Evolutionary conservation across 2,888 invertebrate genomes (phyloP).

Genomic region (Nasonovia ribisnigri): DNA sequence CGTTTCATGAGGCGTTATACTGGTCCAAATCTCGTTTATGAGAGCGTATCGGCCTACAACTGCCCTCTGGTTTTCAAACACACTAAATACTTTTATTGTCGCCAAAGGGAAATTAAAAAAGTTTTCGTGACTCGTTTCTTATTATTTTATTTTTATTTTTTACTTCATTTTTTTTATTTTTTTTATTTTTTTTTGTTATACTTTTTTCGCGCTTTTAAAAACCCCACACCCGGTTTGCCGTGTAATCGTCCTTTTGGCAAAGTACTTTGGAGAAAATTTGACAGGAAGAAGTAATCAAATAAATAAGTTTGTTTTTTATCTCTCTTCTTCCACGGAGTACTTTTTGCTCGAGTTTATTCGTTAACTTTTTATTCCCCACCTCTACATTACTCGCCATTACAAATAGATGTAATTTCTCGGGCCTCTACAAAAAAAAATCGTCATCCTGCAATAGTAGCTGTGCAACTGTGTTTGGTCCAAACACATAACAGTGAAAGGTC

Average conservation of each 20-base stretch:
- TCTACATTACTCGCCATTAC: conserved; percentile 17
- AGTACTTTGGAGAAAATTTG: conserved; percentile 61
- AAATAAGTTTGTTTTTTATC: conserved; percentile 64
- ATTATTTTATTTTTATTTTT: conserved; percentile 44
- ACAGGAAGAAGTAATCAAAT: conserved; percentile 65
- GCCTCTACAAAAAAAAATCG: conserved; percentile 3
- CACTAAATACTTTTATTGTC: conserved; percentile 62
- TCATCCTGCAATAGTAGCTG: neutral
- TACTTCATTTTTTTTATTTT: conserved; percentile 17
- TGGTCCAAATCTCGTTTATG: neutral
- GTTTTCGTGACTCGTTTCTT: conserved; percentile 57
- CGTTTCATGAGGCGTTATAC: neutral
- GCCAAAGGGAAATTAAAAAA: conserved; percentile 61
- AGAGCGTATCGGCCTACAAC: conserved; percentile 16
- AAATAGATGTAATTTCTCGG: conserved; percentile 56
- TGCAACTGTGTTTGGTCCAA: neutral
- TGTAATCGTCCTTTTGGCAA: conserved; percentile 62
- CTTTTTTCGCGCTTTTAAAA: conserved; percentile 60
- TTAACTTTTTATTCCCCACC: conserved; percentile 45
- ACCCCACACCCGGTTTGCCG: conserved; percentile 37
- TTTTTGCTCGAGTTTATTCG: conserved; percentile 60
- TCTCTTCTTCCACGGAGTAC: conserved; percentile 50
- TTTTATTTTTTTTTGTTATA: conserved; percentile 40
- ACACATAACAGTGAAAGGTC: neutral
- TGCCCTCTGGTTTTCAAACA: conserved; percentile 52